Base-by-base conservation (phyloP, 2,888 invertebrate genomes). In the Eilema griseolum region DNA sequence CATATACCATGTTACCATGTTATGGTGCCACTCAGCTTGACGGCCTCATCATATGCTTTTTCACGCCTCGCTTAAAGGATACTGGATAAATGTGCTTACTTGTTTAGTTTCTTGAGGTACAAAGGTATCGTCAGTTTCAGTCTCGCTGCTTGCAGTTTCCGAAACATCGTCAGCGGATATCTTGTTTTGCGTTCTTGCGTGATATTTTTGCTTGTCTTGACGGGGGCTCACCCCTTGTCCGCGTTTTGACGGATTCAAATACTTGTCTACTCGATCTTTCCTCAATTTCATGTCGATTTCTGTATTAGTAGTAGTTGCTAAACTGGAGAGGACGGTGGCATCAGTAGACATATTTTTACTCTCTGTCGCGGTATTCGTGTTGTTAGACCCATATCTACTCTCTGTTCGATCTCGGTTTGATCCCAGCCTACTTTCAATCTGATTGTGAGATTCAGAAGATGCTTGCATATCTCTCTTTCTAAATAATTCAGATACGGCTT, bases 401-500 rank as follows among this genome's bases (percentile, higher is more conserved):
- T 78, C 76, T 31, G 68, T 20, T 1, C 76, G 59, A 26, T 33
- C 59, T 66, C 66, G 41, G 7, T 37, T 26, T n/a, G 82, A 59
- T 60, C 66, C 66, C 20, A 41, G 37, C 26, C 37, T 37, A 60
- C 66, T 59, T 14, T 59, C 66, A 41, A 20, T 59, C n/a, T 41
- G 75, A 37, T 78, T 81, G 14, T 76, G 77, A 20, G 80, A 74
- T 26, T 73, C 77, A 37, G 86, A 84, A 56, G 82, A 83, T 10
- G 84, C 79, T 24, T 74, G 28, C n/a, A 82, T 69, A 23, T 85
- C 81, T 41, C 77, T 76, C 62, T 81, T 87, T 66, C 78, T 79
- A 74, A 85, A 87, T 67, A 85, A 75, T 72, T 88, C 88, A 12
- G 88, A 88, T 23, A 88, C 77, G 59, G 74, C 76, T 46, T 82